phyloP scores from a whole-genome alignment of 53 echinoderm and acorn worm species.

The Henricia sp. region DNA sequence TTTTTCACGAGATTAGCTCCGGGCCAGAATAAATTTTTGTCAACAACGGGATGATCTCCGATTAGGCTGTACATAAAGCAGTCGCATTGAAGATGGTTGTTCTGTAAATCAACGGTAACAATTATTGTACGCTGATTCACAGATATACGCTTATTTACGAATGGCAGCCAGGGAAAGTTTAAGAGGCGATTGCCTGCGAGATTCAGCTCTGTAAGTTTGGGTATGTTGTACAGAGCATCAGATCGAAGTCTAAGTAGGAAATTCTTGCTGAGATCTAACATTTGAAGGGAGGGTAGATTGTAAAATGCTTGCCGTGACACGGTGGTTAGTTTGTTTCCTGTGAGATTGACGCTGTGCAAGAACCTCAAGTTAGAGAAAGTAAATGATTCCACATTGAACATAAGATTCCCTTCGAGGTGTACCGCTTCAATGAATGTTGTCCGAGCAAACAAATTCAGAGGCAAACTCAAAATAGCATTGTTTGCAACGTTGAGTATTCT shows the following conservation, averaged over 20 bases:
- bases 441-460: constrained; percentile 18
- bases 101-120: constrained; percentile 10
- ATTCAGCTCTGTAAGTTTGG: constrained; percentile 10
- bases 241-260: not conserved
- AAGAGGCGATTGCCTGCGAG: constrained; percentile 17
- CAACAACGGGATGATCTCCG: not conserved
- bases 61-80: constrained; percentile 44
- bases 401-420: constrained; percentile 23
- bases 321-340: constrained; percentile 28
- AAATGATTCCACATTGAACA: not conserved
- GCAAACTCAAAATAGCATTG: constrained; percentile 24
- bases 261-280: constrained; percentile 40
- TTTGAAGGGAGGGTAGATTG: constrained; percentile 8
- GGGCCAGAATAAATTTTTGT: constrained; percentile 28
- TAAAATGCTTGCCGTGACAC: constrained; percentile 23
- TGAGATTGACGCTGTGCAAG: constrained; percentile 26
- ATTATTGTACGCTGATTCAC: not conserved
- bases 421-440: constrained; percentile 21
- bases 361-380: constrained; percentile 36
- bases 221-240: constrained; percentile 8
- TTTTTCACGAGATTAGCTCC: constrained; percentile 27
- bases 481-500: constrained; percentile 26
- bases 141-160: not conserved
- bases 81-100: constrained; percentile 45
- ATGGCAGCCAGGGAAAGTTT: constrained; percentile 22